Base-by-base conservation (phyloP, 2,797 vertebrate species). In the Anolis apletophallus region DNA sequence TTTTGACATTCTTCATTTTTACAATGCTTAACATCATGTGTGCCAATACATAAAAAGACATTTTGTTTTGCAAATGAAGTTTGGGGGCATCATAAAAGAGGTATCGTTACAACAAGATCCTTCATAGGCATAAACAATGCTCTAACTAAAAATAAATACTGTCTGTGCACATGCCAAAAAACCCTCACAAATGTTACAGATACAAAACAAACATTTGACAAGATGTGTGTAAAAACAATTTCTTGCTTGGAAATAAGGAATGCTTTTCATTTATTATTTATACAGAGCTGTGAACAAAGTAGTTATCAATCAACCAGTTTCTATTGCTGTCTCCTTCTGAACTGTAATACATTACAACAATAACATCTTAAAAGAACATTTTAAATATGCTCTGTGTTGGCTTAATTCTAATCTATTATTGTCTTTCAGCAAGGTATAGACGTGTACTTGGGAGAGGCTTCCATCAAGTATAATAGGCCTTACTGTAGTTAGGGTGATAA, bases 51-150 rank as follows among this genome's bases (percentile, higher is more conserved):
- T 85, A 71, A 91, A 92, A 91, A 88, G 85, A 86, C 54, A 85
- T 88, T 92, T 94, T 93, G 88, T 92, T 91, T 91, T 94, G 88
- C 90, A 95, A 91, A 90, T 92, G 84, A 93, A 88, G 89, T 80
- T 46, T 71, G 50, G 34, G 23, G 17, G 85, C 88, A 88, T 87
- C 80, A 85, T 88, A 85, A 85, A 72, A 19, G 52, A 74, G 40
- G 34, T 83, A 91, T 75, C 86, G 88, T 89, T 90, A 89, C 83
- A 89, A 59, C 40, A 90, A 64, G 87, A 72, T 85, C 73, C 61
- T 71, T 88, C 88, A 78, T 1, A 84, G 79, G 84, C 4, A 82
- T 81, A 86, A 91, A 85, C 84, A 91, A 90, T 82, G 76, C 13
- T 81, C 69, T 72, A 86, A 36, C 81, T 91, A 90, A 94, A 94